These are phyloP conservation scores for Volucella inflata DNA, from an alignment of 2,888 invertebrate genomes.

Conservation along the genomic window DNA sequence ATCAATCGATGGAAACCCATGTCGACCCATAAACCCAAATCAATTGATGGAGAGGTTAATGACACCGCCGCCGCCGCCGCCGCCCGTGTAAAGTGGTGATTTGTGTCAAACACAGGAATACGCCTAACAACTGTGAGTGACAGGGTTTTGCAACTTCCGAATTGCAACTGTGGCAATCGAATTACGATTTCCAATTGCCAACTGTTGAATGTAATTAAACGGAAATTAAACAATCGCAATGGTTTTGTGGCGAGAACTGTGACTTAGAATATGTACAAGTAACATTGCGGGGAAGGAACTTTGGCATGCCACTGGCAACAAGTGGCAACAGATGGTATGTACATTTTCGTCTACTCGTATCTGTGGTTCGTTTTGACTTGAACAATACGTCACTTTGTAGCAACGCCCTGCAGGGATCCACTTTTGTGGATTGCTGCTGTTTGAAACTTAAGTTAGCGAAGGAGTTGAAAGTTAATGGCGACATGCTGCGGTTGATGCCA, in stretches of 20 bases:
- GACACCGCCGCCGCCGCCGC: slow-evolving; percentile 57
- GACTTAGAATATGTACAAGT: too few species aligned
- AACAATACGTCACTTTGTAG: slow-evolving; percentile 8
- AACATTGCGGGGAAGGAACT: slow-evolving; percentile 30
- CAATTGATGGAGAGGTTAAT: slow-evolving; percentile 52
- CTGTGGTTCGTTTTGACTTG: slow-evolving; percentile 30
- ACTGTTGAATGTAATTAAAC: slow-evolving; percentile 54
- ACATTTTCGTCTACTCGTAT: slow-evolving; percentile 7
- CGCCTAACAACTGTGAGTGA: background rate
- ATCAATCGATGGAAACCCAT: slow-evolving; percentile 44
- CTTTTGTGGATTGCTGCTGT: slow-evolving; percentile 37
- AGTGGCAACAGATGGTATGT: slow-evolving; percentile 36
- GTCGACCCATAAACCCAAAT: slow-evolving; percentile 6
- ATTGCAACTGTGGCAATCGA: slow-evolving; percentile 4
- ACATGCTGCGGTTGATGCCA: too few species aligned
- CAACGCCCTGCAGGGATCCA: slow-evolving; percentile 7
- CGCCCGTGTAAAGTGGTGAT: slow-evolving; percentile 53
- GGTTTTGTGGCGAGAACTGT: slow-evolving; percentile 3
- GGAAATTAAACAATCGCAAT: slow-evolving; percentile 40
- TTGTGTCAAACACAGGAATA: slow-evolving; percentile 16
- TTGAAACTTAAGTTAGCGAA: background rate
- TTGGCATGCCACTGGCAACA: slow-evolving; percentile 48
- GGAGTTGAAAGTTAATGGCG: too few species aligned
- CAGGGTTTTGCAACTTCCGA: slow-evolving; percentile 4
- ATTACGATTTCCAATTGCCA: slow-evolving; percentile 27